These are phyloP conservation scores for Oncorhynchus nerka DNA, from an alignment of 2,113 vertebrate species.

Conservation along the genomic window DNA sequence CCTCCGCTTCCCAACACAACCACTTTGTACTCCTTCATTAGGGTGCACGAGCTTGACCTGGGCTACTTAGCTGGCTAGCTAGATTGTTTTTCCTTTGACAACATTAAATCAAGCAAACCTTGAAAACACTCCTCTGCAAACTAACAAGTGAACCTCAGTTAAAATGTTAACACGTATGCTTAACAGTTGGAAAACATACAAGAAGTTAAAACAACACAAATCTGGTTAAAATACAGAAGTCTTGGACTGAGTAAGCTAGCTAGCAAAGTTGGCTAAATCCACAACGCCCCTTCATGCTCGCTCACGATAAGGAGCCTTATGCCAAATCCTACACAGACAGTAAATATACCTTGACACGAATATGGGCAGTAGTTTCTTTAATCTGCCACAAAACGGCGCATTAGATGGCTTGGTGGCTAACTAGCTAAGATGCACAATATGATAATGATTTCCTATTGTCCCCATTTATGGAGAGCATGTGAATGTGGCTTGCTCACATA, in stretches of 20 bases:
- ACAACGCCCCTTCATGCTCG: constrained; percentile 60
- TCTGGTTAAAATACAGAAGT: constrained; percentile 2
- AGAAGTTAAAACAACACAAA: background rate
- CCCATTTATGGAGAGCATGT: constrained; percentile 44
- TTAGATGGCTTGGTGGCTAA: constrained; percentile 24
- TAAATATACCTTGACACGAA: background rate
- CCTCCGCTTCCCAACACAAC: constrained; percentile 95
- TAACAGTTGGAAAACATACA: background rate
- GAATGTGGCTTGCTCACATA: constrained; percentile 11
- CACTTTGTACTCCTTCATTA: constrained; percentile 96
- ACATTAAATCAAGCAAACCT: constrained; percentile 50
- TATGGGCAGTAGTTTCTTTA: background rate
- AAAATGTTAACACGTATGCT: too few species aligned
- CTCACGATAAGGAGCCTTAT: constrained; percentile 22
- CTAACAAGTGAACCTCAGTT: background rate
- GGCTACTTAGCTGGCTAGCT: constrained; percentile 56
- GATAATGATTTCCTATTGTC: constrained; percentile 10
- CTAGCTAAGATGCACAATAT: constrained; percentile 22
- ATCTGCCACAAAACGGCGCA: background rate
- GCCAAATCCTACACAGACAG: constrained; percentile 6
- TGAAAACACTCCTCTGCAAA: constrained; percentile 6
- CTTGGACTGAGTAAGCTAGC: constrained; percentile 18
- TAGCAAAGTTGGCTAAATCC: constrained; percentile 55
- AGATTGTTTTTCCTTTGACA: constrained; percentile 40
- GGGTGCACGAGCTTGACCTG: constrained; percentile 61